Evolutionary conservation across 2,113 vertebrate genomes (phyloP).

Genomic region (Mystacornis crossleyi): DNA sequence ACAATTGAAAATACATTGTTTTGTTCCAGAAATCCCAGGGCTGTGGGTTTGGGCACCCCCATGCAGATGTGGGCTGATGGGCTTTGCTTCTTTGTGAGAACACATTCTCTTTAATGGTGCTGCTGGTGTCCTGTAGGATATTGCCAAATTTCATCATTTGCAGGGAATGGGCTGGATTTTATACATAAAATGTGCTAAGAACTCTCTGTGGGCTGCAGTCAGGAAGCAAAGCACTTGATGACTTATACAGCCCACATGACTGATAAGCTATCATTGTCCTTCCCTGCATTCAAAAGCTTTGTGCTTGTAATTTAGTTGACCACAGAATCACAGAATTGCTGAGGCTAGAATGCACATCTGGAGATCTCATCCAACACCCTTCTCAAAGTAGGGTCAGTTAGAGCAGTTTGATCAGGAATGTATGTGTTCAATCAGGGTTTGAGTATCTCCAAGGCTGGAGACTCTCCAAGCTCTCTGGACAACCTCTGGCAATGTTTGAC

Average conservation of each 20-base stretch:
- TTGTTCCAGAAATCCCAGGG: neutral
- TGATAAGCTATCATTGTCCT: neutral
- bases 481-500: neutral
- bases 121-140: neutral
- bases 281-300: neutral
- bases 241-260: neutral
- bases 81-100: neutral
- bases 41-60: neutral
- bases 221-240: neutral
- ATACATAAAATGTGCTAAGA: slow-evolving; percentile 18
- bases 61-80: neutral
- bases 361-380: neutral
- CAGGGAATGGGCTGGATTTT: slow-evolving; percentile 1
- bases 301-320: neutral
- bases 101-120: neutral
- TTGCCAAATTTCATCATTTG: neutral
- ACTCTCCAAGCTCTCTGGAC: neutral
- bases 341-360: neutral
- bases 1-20: neutral
- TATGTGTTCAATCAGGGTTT: neutral
- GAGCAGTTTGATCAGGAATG: neutral
- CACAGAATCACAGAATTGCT: neutral
- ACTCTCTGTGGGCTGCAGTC: neutral
- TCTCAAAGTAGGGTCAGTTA: neutral
- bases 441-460: neutral